Base-by-base conservation (phyloP, 2,888 invertebrate genomes). In the Adineta ricciae region DNA sequence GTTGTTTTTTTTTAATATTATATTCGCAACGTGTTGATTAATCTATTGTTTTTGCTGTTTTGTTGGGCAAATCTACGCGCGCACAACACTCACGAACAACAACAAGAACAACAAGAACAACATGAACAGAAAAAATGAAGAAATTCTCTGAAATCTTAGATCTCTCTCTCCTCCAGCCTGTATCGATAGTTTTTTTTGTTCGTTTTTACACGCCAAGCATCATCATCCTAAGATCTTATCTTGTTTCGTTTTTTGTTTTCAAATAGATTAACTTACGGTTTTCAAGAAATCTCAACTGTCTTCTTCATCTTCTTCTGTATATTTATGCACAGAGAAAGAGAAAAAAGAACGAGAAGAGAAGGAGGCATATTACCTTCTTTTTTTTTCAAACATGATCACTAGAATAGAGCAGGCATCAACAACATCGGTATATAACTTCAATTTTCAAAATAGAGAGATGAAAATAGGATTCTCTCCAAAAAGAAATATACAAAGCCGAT, bases 321-420 rank as follows among this genome's bases (percentile, higher is more conserved):
- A 83, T 82, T 52, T 36, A 84, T 52, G n/a, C 83, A 54, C 64
- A 78, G 49, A 85, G 27, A 73, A 83, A 73, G 41, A 52, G 73
- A 78, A 84, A 86, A 32, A 73, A 84, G 41, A 72, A 50, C 73
- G 72, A 72, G 50, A 84, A 82, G 46, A 41, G 50, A 78, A 84
- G n/a, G 24, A 84, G 41, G 52, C 73, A 56, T 73, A 38, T 84
- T 85, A 64, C 83, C 64, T 83, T 46, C 41, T 64, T 85, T 85
- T 85, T 85, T 85, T 54, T 83, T 85, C 72, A 72, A 83, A 83
- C 83, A 82, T 84, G n/a, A 56, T 36, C 56, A 86, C 49, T 46
- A 64, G 64, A 64, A 64, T 64, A 64, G 27, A 27, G 64, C 64
- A 64, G 64, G 64, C 64, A 64, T 64, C 64, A 64, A 64, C 64